Conservation (phyloP, 1,140 invertebrate species). For the Drosophila kohkoa region DNA sequence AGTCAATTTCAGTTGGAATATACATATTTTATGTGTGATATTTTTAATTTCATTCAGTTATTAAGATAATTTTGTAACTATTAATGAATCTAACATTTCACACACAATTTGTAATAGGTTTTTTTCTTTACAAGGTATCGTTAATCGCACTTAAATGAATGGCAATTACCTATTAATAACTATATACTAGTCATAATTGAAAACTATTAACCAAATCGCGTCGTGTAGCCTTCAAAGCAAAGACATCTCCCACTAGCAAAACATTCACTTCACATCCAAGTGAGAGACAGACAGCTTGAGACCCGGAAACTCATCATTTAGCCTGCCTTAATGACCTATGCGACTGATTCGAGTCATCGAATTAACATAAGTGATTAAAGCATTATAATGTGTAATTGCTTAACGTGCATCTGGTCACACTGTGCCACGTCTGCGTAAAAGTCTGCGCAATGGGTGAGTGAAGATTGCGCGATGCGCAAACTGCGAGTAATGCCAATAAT, state of each 20-base stretch:
- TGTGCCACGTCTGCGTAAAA: constrained; percentile 14
- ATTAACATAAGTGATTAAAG: constrained; percentile 1
- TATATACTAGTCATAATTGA: neutral
- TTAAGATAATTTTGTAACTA: too few relatives aligned
- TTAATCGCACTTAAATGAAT: neutral
- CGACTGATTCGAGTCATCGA: too few relatives aligned
- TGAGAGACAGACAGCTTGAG: neutral
- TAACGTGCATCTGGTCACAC: constrained; percentile 21
- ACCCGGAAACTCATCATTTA: neutral
- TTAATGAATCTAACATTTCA: too few relatives aligned
- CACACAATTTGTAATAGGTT: too few relatives aligned
- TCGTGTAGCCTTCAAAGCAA: neutral
- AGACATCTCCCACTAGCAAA: neutral
- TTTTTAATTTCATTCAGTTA: too few relatives aligned
- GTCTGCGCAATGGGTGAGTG: constrained; percentile 6
- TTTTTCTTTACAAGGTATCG: neutral
- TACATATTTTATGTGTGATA: too few relatives aligned
- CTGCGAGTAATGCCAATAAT: constrained; percentile 54
- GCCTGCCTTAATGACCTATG: constrained; percentile 3
- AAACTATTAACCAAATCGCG: neutral
- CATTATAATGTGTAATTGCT: neutral
- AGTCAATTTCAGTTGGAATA: too few relatives aligned
- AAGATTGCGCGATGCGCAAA: constrained; percentile 55
- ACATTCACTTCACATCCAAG: neutral
- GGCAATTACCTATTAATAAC: neutral